Evolutionary conservation across 2,888 invertebrate genomes (phyloP), one percentile per base, ranked within the genome.

Genomic region (Phania funesta): DNA sequence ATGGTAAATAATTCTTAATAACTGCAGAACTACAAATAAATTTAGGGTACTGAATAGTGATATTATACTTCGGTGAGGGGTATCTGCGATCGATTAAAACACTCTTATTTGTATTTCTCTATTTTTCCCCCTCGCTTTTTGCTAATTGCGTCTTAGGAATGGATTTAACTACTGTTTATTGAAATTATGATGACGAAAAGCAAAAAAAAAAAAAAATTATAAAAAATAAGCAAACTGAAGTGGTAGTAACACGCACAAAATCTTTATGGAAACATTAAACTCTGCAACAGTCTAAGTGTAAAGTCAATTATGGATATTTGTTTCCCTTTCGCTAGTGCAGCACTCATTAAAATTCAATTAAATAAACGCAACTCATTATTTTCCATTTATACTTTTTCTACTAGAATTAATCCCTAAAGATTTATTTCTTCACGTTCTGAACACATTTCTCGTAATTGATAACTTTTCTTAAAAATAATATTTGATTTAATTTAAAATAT

Each of bases 291-390:
- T 35, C n/a, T 5, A 52, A 50, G 26, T 29, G 70, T 20, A 38
- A 68, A 35, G 41, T 70, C 70, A 80, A 75, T 75, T 44, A 75
- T 9, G n/a, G 1, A 26, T n/a, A 11, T 60, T 71, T 18, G 3
- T 38, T 71, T 50, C 26, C 29, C 11, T 18, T 16, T 41, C 13
- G 11, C 41, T 58, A 44, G 52, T 18, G 22, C 6, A 35, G 11
- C 26, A 41, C 67, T 81, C 81, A 81, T 81, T 77, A 77, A 81
- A 77, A 77, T 73, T 67, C 81, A 81, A 76, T 81, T 81, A 77
- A 54, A 73, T 46, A 73, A 77, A 73, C 41, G 62, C 54, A 80
- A 52, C 48, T 81, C 76, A 76, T 81, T 81, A 81, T 76, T 54
- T 81, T 71, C 60, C 71, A 62, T 60, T 76, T 71, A 60, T 18